Evolutionary conservation across 2,888 invertebrate species (phyloP), one percentile per base, ranked within the genome.

Genomic region (Habroteleia sp.): DNA sequence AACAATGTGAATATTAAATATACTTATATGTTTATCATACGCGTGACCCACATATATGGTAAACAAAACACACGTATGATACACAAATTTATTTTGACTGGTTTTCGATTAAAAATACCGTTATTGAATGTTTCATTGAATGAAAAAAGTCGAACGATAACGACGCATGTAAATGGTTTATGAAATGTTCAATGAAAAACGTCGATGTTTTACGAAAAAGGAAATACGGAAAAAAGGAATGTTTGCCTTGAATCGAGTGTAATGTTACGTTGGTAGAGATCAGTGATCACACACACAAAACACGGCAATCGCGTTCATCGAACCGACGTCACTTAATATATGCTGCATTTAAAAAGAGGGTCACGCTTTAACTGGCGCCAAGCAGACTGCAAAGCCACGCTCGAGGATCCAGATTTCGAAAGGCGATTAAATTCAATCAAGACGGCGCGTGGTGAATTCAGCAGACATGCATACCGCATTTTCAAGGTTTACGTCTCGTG

Each of bases 321-420:
- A 72, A 72, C 72, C 56, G 23, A 65, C 72, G 56, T 72, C 72
- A 65, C 58, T 74, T 63, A 74, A 74, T 68, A 42, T 69, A 74
- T 74, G 74, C 74, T 58, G 63, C 56, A 62, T 69, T 63, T 48
- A 68, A 71, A 75, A 71, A 75, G 65, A 62, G 54, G 63, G 65
- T 71, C 63, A 52, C 68, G 60, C 60, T 65, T 71, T 42, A 71
- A 65, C 50, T 48, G 75, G 62, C 75, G 75, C 75, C 75, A 72
- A 60, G 72, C 75, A 63, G 75, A 62, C 75, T 75, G 65, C 63
- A 44, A 35, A 63, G 56, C 56, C 17, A 10, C 50, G 33, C 66
- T 66, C 71, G 66, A 62, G 76, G 68, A 76, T 76, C 76, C 63
- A 68, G 76, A 73, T 76, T 76, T 76, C 76, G 68, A 76, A 66